Base-by-base conservation (phyloP, 2,113 vertebrate species). In the Cyprinus carpio region DNA sequence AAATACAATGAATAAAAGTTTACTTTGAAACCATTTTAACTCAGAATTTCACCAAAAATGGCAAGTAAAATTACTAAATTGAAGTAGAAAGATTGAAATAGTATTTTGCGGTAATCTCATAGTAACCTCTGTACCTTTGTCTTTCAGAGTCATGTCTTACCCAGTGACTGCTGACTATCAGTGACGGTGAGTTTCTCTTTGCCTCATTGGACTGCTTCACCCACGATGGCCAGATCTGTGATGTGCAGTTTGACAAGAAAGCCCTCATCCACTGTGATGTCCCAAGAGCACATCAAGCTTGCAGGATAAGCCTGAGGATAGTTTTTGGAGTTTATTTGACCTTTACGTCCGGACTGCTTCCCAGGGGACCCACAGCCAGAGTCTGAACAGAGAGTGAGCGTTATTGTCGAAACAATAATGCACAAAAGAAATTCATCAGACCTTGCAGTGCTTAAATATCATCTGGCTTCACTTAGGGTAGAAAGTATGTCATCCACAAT, bases 241-340 rank as follows among this genome's bases (percentile, higher is more conserved):
- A 95, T 89, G 27, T 91, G 87, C 83, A 94, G 82, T 84, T 93
- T 93, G 18, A 92, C 91, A 83, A 95, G 88, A 31, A 92, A 86
- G 29, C 93, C 93, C 72, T 82, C 87, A n/a, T 91, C 83, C 56
- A 94, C 92, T 0, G 86, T 87, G 82, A 95, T 95, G 85, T 82
- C 91, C 94, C 94, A 96, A n/a, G 74, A 88, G 79, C 85, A 93
- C 1, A 64, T 86, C 25, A 92, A 90, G 83, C 94, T 82, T 37
- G 92, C 79, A 34, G 94, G 94, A 85, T 95, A 95, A 2, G 92
- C 31, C 54, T 92, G 88, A 34, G 93, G 95, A 87, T 91, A 95
- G 40, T 91, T 94, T 83, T 54, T 37, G 6, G 94, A 93, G 40
- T 92, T 89, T 84, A 95, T 76, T 37, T 88, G 82, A 27, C 94